Evolutionary conservation across 2,113 vertebrate species (phyloP), one percentile per base, ranked within the genome.

Genomic region (Hyperopisus bebe): DNA sequence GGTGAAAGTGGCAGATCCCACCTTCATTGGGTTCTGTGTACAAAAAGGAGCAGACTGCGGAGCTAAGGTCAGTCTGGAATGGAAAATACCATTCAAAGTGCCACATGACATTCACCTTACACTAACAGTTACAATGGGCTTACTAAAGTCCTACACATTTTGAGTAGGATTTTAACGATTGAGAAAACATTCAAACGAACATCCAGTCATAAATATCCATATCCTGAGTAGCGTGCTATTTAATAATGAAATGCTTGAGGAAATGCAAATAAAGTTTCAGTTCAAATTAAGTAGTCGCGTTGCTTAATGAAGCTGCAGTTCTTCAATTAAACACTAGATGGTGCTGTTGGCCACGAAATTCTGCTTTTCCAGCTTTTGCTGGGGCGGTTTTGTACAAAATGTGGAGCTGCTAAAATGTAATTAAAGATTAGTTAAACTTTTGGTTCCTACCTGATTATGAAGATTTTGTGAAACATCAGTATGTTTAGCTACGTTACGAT

Each of bases 1-100:
- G 92, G 98, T 99, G 80, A 98, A 98, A 92, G 98, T 99, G 91
- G 98, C 98, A 0, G 98, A 99, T 91, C 98, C 98, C 0, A 91
- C 95, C 35, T 99, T 99, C 93, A 94, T 99, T 1, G 98, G 98
- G 1, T 99, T 99, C 94, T 99, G 98, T 93, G 92, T 98, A 92
- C 95, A 96, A 92, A 99, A 98, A 89, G 96, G 95, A 93, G 98
- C 97, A 0, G 98, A 99, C 90, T 99, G 98, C 19, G 98, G 98
- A 24, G 98, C 98, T 27, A 99, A 99, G 98, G 98, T 99, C 94
- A 93, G 92, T 90, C n/a, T 24, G 10, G 24, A n/a, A 9, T 8
- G 31, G 27, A 5, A 86, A 70, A n/a, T 15, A 15, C 9, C 6
- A 8, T 2, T 9, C 24, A n/a, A 9, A n/a, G 55, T n/a, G 27